These are phyloP conservation scores for Oxygymnocypris stewartii DNA, from an alignment of 2,113 vertebrate genomes.

Conservation along the genomic window DNA sequence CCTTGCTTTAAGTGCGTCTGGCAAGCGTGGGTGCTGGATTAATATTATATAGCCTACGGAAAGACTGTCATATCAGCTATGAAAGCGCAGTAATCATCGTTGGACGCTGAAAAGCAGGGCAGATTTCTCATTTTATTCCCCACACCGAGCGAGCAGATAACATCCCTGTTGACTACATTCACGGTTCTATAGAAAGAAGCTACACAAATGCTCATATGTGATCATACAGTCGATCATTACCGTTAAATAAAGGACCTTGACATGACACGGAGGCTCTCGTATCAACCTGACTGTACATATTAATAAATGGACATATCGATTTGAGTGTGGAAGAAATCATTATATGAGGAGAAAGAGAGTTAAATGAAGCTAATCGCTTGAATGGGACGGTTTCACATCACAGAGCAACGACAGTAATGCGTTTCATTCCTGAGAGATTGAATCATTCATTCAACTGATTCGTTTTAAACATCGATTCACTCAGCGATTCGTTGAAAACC, in stretches of 20 bases:
- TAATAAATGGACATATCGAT: not conserved
- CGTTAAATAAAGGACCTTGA: not conserved
- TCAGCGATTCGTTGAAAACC: no score
- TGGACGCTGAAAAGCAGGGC: slow-evolving; percentile 68
- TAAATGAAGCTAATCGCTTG: not conserved
- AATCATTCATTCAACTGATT: not conserved
- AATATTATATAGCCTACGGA: slow-evolving; percentile 81
- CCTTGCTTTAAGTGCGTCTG: slow-evolving; percentile 78
- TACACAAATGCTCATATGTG: not conserved
- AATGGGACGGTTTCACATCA: not conserved
- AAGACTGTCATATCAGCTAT: slow-evolving; percentile 73
- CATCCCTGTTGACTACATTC: not conserved
- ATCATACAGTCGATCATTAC: no score
- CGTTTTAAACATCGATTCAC: no score
- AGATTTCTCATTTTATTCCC: slow-evolving; percentile 61
- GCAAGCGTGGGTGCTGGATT: slow-evolving; percentile 77
- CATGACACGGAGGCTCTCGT: not conserved
- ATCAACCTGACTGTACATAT: not conserved
- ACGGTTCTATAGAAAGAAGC: not conserved
- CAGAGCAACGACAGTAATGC: not conserved
- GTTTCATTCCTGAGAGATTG: not conserved
- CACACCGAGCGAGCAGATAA: not conserved
- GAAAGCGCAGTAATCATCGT: slow-evolving; percentile 75
- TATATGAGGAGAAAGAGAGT: not conserved
- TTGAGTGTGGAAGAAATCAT: not conserved